Base-by-base conservation (phyloP, 1,140 invertebrate species). In the Leptoteleia sp. region DNA sequence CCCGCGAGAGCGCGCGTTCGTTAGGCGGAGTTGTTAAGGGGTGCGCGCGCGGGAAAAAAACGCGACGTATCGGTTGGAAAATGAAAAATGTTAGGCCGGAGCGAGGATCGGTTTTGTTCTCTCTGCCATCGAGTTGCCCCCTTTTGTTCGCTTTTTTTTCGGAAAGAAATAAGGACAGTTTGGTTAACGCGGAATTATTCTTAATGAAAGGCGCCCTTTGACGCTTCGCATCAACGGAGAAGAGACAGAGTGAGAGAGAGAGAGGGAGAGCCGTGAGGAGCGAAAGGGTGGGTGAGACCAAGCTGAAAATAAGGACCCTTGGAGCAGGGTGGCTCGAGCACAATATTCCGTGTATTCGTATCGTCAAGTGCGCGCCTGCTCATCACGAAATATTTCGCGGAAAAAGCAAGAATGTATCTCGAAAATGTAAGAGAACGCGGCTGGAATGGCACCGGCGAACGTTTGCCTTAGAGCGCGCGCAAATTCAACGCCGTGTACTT, bases 311-410 rank as follows among this genome's bases (percentile, higher is more conserved):
- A 68, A 71, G 27, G 40, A 71, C 52, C 35, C 67, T 59, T 43
- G 37, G 22, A 54, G 38, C 11, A n/a, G 45, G 54, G 25, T 38
- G 15, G 31, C 38, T 54, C 29, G 29, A 61, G 67, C 37, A 15
- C 35, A 71, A 61, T 71, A 71, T 71, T 27, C 45, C 22, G 9
- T 61, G 37, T 17, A 61, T 61, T 61, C 29, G 52, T 31, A 48
- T 40, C 52, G 55, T 61, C 42, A 61, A 71, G 67, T 52, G n/a
- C n/a, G 45, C 54, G 67, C 45, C 43, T 61, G 67, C 67, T 71
- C 67, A 71, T 71, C 54, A 52, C 54, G 54, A 42, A 70, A 59
- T 70, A 70, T 70, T 29, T 71, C 38, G 29, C 8, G 55, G 45
- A 59, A 71, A 67, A 61, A 61, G 67, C 38, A 52, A 61, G 67